Evolutionary conservation across 2,888 invertebrate genomes (phyloP).

Genomic region (Marasmarcha lunaedactyla): DNA sequence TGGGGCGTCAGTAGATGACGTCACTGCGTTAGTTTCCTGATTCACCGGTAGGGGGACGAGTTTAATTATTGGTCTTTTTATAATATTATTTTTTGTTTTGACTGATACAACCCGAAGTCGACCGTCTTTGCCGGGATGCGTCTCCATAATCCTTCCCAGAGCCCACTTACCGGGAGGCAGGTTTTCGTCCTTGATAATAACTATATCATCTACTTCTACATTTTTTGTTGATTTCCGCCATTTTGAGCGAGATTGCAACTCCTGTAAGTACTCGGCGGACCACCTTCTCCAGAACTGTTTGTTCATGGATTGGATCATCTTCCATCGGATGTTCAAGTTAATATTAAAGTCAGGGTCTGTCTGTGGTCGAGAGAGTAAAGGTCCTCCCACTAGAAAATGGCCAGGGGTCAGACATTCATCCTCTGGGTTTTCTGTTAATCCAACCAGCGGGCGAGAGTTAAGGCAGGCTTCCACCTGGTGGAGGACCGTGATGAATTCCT

Average conservation of each 20-base stretch:
- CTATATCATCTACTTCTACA: neutral
- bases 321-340: neutral
- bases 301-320: slow-evolving; percentile 1
- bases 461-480: neutral
- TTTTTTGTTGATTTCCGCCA: neutral
- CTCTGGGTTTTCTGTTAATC: neutral
- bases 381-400: neutral
- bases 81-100: slow-evolving; percentile 1
- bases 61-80: slow-evolving; percentile 4
- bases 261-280: neutral
- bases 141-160: neutral
- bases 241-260: neutral
- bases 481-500: neutral
- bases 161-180: slow-evolving; percentile 1
- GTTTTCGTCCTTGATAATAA: neutral
- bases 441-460: neutral
- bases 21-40: neutral
- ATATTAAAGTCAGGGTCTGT: neutral
- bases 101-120: slow-evolving; percentile 1
- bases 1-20: neutral
- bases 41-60: neutral
- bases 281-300: neutral
- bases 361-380: neutral
- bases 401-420: slow-evolving; percentile 1
- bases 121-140: neutral